Base-by-base conservation (phyloP, 2,888 invertebrate genomes). In the Prosopocoilus inquinatus region DNA sequence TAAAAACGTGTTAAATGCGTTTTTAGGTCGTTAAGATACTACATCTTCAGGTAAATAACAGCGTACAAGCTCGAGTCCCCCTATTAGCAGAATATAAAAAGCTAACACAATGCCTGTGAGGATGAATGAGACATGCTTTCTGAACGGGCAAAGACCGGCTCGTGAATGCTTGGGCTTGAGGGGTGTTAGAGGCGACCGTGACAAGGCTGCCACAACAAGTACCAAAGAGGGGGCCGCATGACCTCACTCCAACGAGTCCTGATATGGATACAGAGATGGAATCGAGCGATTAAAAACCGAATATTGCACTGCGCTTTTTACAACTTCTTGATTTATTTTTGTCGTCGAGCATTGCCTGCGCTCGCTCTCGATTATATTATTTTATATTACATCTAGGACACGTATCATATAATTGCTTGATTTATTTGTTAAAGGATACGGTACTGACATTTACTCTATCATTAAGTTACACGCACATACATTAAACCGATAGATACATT, bases 111-210 rank as follows among this genome's bases (percentile, higher is more conserved):
- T 67, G 64, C 64, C 35, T 35, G 62, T 53, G 62, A 67, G 65
- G 66, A 67, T 68, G 67, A 67, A 67, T 68, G 68, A 62, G 66
- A 64, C 65, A 63, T 65, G 66, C 64, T 67, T 63, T 64, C 61
- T 61, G 62, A 64, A 61, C 63, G 66, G 65, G 60, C 67, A 67
- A 67, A 68, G 68, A 67, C 67, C 67, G 64, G 65, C 62, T 63
- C 59, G 59, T 62, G 65, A 61, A 58, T 43, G 41, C 50, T 34
- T 58, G 53, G 64, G 64, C 60, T 64, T 34, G 67, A 62, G 67
- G 66, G 67, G 68, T 63, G 63, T 64, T 63, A 65, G 66, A 66
- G 67, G 66, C 67, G 69, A 63, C 67, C 67, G 66, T 67, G 68
- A 70, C 68, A 68, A 68, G 68, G 68, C 65, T 68, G 68, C 67